Conservation (phyloP, 2,797 vertebrate genomes). For the Acanthurus tractus region DNA sequence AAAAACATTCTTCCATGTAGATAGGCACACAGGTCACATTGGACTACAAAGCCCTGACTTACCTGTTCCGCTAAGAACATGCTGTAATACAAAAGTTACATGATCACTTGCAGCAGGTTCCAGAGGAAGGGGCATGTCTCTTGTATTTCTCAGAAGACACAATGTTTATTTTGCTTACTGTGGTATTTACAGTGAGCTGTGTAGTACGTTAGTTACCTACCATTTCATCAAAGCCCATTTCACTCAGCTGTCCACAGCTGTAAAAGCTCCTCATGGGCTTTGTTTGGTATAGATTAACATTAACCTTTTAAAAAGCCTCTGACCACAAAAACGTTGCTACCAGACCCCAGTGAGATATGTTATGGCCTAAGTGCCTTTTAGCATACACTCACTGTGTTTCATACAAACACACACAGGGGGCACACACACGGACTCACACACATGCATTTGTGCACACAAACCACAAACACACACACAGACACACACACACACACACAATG, state of each 20-base stretch:
- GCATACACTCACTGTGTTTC: slow-evolving; percentile 78
- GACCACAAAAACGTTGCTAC: slow-evolving; percentile 86
- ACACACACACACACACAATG: slow-evolving; percentile 54
- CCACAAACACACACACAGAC: slow-evolving; percentile 41
- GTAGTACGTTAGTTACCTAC: slow-evolving; percentile 82
- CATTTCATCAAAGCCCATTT: slow-evolving; percentile 86
- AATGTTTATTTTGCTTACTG: slow-evolving; percentile 75
- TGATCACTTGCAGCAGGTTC: slow-evolving; percentile 67
- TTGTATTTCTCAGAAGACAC: slow-evolving; percentile 62
- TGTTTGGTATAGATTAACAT: slow-evolving; percentile 89
- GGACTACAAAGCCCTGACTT: slow-evolving; percentile 73
- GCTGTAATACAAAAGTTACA: slow-evolving; percentile 78
- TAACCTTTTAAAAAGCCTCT: slow-evolving; percentile 90
- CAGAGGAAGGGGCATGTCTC: slow-evolving; percentile 45
- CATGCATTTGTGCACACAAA: slow-evolving; percentile 32
- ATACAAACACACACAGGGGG: slow-evolving; percentile 59
- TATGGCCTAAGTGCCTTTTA: slow-evolving; percentile 89
- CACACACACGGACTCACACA: slow-evolving; percentile 39
- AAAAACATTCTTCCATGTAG: slow-evolving; percentile 81
- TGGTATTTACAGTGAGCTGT: slow-evolving; percentile 80
- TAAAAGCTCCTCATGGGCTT: slow-evolving; percentile 88
- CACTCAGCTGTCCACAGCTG: slow-evolving; percentile 84
- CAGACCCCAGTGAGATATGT: slow-evolving; percentile 87
- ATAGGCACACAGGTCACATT: slow-evolving; percentile 83
- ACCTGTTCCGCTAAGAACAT: slow-evolving; percentile 68